Evolutionary conservation across 2,888 invertebrate species (phyloP).

Genomic region (Rotaria socialis): DNA sequence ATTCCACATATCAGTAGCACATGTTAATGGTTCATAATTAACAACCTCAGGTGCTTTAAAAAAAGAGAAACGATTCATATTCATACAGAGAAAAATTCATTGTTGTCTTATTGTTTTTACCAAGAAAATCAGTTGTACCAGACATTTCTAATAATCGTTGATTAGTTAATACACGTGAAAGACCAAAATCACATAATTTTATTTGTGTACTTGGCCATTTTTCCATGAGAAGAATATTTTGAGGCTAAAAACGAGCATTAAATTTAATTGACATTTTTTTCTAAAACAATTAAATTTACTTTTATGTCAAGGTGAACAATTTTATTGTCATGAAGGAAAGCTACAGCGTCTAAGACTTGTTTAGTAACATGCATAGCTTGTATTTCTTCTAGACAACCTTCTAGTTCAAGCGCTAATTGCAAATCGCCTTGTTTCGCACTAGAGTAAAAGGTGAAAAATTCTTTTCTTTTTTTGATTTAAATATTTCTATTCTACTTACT

Average conservation of each 20-base stretch:
- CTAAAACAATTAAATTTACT: constrained; percentile 50
- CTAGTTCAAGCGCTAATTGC: constrained; percentile 12
- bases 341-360: constrained; percentile 83
- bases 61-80: not conserved
- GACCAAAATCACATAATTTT: constrained; percentile 58
- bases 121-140: constrained; percentile 35
- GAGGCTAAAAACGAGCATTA: constrained; percentile 63
- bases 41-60: constrained; percentile 81
- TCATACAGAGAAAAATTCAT: no score
- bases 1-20: constrained; percentile 94
- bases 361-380: constrained; percentile 79
- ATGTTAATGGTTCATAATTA: constrained; percentile 84
- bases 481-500: not conserved
- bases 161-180: constrained; percentile 47
- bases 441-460: no score
- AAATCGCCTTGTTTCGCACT: constrained; percentile 34
- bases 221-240: constrained; percentile 79
- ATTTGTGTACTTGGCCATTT: constrained; percentile 53
- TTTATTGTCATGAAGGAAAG: constrained; percentile 81
- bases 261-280: not conserved
- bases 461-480: no score
- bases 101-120: not conserved
- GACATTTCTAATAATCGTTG: constrained; percentile 24
- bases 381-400: constrained; percentile 65
- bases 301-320: constrained; percentile 91